Percentiles rank a stretch among this genome's conserved stretches.
Conservation (phyloP, 2,888 invertebrate species). For the Osmoderma eremita region DNA sequence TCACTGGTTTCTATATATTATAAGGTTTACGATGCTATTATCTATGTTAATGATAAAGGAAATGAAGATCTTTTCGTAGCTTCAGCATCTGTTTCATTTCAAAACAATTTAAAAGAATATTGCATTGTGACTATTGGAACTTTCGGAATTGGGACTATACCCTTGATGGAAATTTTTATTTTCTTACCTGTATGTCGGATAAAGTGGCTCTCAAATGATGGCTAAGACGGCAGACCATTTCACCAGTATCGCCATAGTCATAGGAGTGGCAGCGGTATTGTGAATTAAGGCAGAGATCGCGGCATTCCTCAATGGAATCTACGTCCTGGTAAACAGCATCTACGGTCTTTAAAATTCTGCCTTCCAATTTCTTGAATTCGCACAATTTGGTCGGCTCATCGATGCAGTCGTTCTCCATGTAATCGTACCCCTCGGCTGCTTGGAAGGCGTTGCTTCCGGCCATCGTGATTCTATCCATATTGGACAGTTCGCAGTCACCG, state of each 20-base stretch:
- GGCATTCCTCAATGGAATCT: constrained; percentile 85
- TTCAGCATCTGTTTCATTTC: too few species aligned
- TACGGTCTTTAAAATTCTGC: constrained; percentile 91
- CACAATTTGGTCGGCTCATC: constrained; percentile 94
- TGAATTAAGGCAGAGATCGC: constrained; percentile 88
- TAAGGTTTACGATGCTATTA: too few species aligned
- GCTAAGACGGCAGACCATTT: constrained; percentile 91
- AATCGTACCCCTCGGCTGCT: constrained; percentile 72
- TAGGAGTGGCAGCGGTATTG: constrained; percentile 93
- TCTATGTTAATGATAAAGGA: too few species aligned
- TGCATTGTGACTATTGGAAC: too few species aligned
- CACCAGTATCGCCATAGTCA: constrained; percentile 93
- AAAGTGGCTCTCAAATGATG: constrained; percentile 91
- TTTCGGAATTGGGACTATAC: too few species aligned
- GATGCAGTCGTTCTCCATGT: constrained; percentile 92
- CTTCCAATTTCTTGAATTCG: constrained; percentile 89
- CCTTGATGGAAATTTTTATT: too few species aligned
- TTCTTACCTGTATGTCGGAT: constrained; percentile 82
- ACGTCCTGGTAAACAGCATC: constrained; percentile 94
- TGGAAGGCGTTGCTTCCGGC: constrained; percentile 81
- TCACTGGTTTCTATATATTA: too few species aligned
- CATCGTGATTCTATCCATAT: constrained; percentile 91
- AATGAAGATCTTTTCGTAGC: too few species aligned
- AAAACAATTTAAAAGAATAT: too few species aligned
- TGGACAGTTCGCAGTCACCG: constrained; percentile 86